Evolutionary conservation across 2,888 invertebrate genomes (phyloP).

Genomic region (Zonitis immaculata): DNA sequence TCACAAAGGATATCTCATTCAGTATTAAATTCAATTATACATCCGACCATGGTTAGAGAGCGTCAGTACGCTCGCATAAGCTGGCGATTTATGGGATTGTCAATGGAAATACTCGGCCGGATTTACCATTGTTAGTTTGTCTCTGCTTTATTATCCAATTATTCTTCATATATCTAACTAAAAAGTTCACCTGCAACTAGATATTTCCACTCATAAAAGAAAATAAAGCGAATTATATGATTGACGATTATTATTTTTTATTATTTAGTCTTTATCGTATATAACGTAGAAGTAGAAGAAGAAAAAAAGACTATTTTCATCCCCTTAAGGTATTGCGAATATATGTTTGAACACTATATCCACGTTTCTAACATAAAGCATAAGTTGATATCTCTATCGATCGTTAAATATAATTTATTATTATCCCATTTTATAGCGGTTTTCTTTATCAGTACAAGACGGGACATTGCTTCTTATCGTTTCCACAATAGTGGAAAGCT

Average conservation of each 20-base stretch:
- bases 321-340: conserved; percentile 13
- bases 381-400: conserved; percentile 21
- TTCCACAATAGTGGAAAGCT: conserved; percentile 13
- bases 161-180: conserved; percentile 8
- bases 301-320: conserved; percentile 5
- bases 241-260: too few species aligned
- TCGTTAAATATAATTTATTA: conserved; percentile 21
- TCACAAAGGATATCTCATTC: conserved; percentile 32
- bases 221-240: neutral
- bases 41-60: conserved; percentile 14
- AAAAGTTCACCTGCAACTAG: neutral
- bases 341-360: conserved; percentile 15
- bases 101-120: conserved; percentile 12
- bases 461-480: conserved; percentile 16
- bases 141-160: conserved; percentile 24
- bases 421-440: conserved; percentile 21
- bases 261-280: too few species aligned
- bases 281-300: too few species aligned
- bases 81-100: conserved; percentile 17
- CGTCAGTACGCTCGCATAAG: conserved; percentile 12
- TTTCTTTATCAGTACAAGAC: conserved; percentile 18
- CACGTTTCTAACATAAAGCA: conserved; percentile 22
- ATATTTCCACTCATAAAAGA: neutral
- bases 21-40: conserved; percentile 35
- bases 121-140: conserved; percentile 15